Conservation (phyloP, 2,113 vertebrate genomes). For the Indicator indicator region DNA sequence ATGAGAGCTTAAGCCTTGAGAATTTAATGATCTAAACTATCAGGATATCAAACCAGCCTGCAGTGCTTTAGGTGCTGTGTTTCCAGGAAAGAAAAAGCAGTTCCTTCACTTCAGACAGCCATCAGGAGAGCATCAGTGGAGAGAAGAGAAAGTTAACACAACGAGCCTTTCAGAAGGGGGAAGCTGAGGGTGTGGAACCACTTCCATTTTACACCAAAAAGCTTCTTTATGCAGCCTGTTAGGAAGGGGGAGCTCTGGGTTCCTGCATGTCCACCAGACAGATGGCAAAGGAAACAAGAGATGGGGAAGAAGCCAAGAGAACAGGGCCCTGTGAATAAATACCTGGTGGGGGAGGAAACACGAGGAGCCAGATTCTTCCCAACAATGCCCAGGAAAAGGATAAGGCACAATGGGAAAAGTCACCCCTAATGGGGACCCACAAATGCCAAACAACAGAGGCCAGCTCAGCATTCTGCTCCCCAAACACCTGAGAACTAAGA, state of each 20-base stretch:
- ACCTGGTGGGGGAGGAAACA: neutral
- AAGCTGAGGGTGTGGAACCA: neutral
- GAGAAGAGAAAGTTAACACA: neutral
- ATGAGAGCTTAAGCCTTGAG: slow-evolving; percentile 7
- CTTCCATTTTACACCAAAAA: neutral
- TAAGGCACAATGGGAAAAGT: neutral
- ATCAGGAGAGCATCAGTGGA: neutral
- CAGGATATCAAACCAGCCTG: neutral
- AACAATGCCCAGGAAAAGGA: neutral
- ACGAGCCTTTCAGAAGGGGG: neutral
- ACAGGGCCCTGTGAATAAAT: neutral
- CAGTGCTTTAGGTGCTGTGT: fast-evolving
- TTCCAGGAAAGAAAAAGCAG: neutral
- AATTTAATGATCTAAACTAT: neutral
- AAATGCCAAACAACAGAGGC: too few relatives aligned
- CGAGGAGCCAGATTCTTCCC: neutral
- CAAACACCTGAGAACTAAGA: too few relatives aligned
- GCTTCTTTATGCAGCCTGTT: neutral
- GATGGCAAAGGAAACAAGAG: neutral
- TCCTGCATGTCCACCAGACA: fast-evolving
- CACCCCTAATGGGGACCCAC: too few relatives aligned
- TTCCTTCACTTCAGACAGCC: neutral
- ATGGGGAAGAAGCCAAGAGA: neutral
- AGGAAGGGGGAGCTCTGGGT: neutral
- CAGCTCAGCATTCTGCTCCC: too few relatives aligned